Evolutionary conservation across 2,113 vertebrate genomes (phyloP).

Genomic region (Leptobrachium leishanense): DNA sequence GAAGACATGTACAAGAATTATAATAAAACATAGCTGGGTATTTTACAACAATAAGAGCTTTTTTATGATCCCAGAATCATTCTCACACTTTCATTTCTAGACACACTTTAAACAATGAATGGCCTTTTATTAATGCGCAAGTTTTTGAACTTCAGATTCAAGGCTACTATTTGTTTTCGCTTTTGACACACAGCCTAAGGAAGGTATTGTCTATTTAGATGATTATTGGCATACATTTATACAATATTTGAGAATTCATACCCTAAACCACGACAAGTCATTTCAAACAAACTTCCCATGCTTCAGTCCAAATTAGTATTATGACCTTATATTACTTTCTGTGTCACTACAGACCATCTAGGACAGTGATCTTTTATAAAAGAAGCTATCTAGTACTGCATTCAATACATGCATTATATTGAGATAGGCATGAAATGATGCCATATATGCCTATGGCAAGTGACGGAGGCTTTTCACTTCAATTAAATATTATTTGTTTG

Average conservation of each 20-base stretch:
- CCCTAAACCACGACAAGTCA: background rate
- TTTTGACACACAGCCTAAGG: background rate
- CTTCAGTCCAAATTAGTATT: background rate
- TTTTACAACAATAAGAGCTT: background rate
- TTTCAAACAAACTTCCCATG: constrained; percentile 20
- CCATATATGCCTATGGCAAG: too few species aligned
- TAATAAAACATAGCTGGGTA: background rate
- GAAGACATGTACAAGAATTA: background rate
- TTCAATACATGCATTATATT: too few species aligned
- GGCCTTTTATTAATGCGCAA: background rate
- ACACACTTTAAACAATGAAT: constrained; percentile 1
- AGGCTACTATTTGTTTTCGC: background rate
- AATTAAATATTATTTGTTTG: too few species aligned
- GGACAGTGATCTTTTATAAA: constrained; percentile 20
- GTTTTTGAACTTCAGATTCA: background rate
- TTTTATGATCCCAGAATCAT: background rate
- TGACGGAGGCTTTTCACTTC: too few species aligned
- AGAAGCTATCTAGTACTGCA: background rate
- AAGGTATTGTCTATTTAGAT: background rate
- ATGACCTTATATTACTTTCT: background rate
- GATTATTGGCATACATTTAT: background rate
- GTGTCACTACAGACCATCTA: background rate
- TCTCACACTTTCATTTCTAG: background rate
- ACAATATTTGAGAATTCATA: background rate
- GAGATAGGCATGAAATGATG: too few species aligned